phyloP scores from a whole-genome alignment of 2,888 invertebrate genomes.

The Lithophane socia region DNA sequence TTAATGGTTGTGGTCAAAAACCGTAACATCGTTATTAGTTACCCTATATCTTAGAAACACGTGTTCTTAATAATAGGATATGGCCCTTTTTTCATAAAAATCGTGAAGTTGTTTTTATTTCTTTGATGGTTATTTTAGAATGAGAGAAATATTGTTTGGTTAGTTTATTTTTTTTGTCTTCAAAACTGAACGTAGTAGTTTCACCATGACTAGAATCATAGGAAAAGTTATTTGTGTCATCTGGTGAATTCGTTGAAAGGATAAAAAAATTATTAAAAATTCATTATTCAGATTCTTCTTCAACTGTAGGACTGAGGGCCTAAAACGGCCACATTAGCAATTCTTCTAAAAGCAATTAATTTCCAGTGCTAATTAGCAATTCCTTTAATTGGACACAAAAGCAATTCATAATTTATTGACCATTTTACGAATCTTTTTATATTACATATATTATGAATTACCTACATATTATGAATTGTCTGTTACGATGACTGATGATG shows the following conservation, averaged over 20 bases:
- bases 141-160: neutral
- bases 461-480: no score
- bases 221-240: neutral
- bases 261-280: neutral
- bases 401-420: no score
- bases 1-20: conserved; percentile 54
- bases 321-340: no score
- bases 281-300: neutral
- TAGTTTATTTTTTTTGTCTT: neutral
- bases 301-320: no score
- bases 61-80: conserved; percentile 30
- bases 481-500: no score
- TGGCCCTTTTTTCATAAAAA: conserved; percentile 2
- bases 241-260: neutral
- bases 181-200: no score
- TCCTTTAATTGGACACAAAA: no score
- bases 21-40: conserved; percentile 51
- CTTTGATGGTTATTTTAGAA: neutral
- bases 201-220: neutral
- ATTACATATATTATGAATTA: no score
- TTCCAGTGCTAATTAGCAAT: no score
- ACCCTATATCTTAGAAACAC: conserved; percentile 39
- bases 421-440: no score
- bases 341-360: no score
- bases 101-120: conserved; percentile 8